phyloP scores from a whole-genome alignment of 2,888 invertebrate species.

The Pachymerium ferrugineum region DNA sequence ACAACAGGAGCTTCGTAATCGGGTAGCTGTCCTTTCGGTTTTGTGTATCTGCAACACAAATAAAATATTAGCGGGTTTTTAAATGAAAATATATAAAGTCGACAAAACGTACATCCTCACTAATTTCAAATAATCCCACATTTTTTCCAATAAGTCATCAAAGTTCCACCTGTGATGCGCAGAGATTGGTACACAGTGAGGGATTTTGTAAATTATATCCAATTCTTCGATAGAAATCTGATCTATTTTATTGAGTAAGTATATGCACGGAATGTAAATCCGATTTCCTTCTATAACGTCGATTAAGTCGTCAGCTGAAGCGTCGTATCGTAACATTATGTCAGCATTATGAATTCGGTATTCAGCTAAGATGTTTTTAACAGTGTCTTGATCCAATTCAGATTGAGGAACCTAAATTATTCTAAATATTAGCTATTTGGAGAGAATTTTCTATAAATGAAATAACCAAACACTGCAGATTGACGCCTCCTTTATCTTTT shows the following conservation, averaged over 20 bases:
- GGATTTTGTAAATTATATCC: constrained; percentile 97
- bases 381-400: constrained; percentile 88
- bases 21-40: constrained; percentile 97
- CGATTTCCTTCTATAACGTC: constrained; percentile 98
- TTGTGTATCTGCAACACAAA: constrained; percentile 84
- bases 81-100: not conserved
- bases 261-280: constrained; percentile 97
- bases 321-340: constrained; percentile 87
- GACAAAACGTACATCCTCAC: constrained; percentile 78
- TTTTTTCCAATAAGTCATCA: constrained; percentile 91
- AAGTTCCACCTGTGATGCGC: constrained; percentile 99
- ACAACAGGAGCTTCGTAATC: constrained; percentile 98
- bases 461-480: constrained; percentile 78
- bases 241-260: constrained; percentile 96
- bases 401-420: constrained; percentile 74
- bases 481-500: constrained; percentile 98
- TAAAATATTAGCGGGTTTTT: not conserved
- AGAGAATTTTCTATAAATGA: too few relatives aligned
- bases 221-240: constrained; percentile 60
- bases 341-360: constrained; percentile 99
- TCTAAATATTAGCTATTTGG: not conserved
- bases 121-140: constrained; percentile 96
- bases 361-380: constrained; percentile 91
- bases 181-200: constrained; percentile 99
- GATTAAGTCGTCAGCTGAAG: constrained; percentile 94